phyloP scores from a whole-genome alignment of 2,797 vertebrate genomes.

The Tokudaia tokunoshimensis region DNA sequence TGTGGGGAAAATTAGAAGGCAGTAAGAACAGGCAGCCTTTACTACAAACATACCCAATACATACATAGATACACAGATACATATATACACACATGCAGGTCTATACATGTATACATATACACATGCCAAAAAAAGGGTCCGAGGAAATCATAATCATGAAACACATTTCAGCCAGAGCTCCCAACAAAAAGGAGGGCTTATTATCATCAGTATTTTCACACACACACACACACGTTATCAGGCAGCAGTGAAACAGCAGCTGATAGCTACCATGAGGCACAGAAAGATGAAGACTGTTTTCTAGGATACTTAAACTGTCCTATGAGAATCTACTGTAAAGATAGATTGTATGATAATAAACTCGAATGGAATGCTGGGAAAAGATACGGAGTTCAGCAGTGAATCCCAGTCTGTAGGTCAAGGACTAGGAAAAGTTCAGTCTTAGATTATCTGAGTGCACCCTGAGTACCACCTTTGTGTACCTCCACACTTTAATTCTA shows the following conservation, averaged over 20 bases:
- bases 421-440: neutral
- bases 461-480: neutral
- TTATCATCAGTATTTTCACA: neutral
- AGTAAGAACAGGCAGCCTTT: neutral
- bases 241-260: neutral
- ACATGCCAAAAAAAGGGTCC: neutral
- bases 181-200: neutral
- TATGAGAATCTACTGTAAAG: neutral
- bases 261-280: rapidly evolving
- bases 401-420: neutral
- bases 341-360: neutral
- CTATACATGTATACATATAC: neutral
- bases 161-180: neutral
- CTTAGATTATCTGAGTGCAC: neutral
- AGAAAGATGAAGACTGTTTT: neutral
- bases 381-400: neutral
- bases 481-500: neutral
- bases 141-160: neutral
- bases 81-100: neutral
- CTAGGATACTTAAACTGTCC: neutral
- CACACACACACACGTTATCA: too few relatives aligned
- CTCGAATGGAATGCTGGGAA: neutral
- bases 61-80: neutral
- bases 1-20: neutral
- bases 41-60: neutral